Conservation (phyloP, 2,888 invertebrate genomes). For the Caenorhabditis auriculariae region DNA sequence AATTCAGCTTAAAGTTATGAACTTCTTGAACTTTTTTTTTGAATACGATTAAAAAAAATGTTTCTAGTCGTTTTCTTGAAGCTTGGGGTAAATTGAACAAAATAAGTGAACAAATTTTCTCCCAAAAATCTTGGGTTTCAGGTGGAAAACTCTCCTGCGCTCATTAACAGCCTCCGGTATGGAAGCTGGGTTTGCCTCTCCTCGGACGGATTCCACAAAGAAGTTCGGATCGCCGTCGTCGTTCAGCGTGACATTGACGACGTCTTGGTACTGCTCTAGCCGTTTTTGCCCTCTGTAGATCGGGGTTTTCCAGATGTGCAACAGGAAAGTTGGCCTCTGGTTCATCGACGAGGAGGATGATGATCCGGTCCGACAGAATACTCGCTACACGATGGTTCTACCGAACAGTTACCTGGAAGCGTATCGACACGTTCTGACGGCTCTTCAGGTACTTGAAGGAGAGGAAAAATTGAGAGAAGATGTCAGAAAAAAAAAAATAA, state of each 20-base stretch:
- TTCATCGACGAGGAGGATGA: conserved; percentile 17
- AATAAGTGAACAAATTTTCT: too few relatives aligned
- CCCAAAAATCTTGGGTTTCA: too few relatives aligned
- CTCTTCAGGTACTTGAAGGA: conserved; percentile 71
- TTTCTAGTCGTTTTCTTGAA: too few relatives aligned
- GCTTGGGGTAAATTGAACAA: too few relatives aligned
- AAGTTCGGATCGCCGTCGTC: conserved; percentile 75
- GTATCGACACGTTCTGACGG: conserved; percentile 76
- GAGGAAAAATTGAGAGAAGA: too few relatives aligned
- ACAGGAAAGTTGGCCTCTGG: conserved; percentile 10
- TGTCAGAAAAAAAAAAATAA: too few relatives aligned
- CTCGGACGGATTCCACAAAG: conserved; percentile 72
- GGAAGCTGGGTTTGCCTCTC: conserved; percentile 78
- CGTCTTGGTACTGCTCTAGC: not conserved
- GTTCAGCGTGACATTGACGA: conserved; percentile 66
- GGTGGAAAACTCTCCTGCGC: too few relatives aligned
- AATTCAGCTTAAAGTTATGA: too few relatives aligned
- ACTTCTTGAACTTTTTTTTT: too few relatives aligned
- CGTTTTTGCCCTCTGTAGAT: not conserved
- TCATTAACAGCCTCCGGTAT: conserved; percentile 74
- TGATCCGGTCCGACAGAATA: not conserved
- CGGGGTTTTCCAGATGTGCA: not conserved
- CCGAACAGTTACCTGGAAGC: conserved; percentile 81
- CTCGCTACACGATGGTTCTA: conserved; percentile 72
- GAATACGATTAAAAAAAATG: too few relatives aligned